Base-by-base conservation (phyloP, 2,888 invertebrate genomes). In the Cheilosia scutellata region DNA sequence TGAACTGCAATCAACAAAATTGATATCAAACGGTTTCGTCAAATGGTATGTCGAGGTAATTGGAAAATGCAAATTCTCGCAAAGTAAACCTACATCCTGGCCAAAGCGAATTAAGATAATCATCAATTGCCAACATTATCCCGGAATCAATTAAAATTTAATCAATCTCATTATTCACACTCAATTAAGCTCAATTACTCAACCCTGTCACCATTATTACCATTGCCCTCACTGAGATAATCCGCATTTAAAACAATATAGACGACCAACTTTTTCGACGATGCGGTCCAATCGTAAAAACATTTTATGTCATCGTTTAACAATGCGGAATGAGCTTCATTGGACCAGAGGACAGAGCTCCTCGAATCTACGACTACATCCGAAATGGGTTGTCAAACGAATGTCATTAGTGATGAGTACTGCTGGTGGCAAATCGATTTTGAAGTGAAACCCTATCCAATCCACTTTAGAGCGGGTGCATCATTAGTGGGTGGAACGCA, bases 131-230 rank as follows among this genome's bases (percentile, higher is more conserved):
- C n/a, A 5, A n/a, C n/a, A 16, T 44, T 16, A 33, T 16, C 44
- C 3, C 7, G 6, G 6, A 16, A 44, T 44, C 44, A 44, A 44
- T 44, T 44, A 44, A 51, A 51, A 20, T 25, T 27, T 2, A 13
- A 53, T 53, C 53, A 29, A 53, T 53, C 29, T 11, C 11, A 11
- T 53, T 53, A 53, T 29, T 25, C n/a, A 13, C 53, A 53, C 29
- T 53, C 25, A 53, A 53, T 53, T 53, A 53, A n/a, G 25, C 53
- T 27, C n/a, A 53, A 53, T 53, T 53, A n/a, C 27, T 53, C 27
- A 29, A 5, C 53, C 2, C 20, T 53, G 53, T 27, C 53, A 53
- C 27, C n/a, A 11, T 11, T n/a, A 20, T 53, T n/a, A 25, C 29
- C 53, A 53, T 27, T 29, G 27, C n/a, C 27, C 29, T 27, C 29